Evolutionary conservation across 2,113 vertebrate genomes (phyloP).

Genomic region (Donacobius atricapilla): DNA sequence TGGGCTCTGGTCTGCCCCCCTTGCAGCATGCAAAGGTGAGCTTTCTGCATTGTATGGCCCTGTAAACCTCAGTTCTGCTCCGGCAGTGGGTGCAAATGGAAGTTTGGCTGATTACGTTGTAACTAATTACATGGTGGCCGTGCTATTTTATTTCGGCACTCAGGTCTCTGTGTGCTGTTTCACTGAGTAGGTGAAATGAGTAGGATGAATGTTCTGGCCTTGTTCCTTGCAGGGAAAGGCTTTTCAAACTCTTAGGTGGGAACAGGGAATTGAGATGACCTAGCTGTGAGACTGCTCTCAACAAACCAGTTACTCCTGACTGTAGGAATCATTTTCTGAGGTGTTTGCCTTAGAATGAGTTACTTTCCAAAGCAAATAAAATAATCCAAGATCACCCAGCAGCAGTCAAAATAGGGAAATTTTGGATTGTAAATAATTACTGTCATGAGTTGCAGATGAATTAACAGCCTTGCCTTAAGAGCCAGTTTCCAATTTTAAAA

Average conservation of each 20-base stretch:
- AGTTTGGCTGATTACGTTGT: not conserved
- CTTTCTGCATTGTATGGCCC: not conserved
- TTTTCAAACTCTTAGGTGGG: not conserved
- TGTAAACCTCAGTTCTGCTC: not conserved
- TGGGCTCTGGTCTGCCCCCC: slow-evolving; percentile 76
- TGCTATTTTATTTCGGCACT: not conserved
- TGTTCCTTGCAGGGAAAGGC: not conserved
- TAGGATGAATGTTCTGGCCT: not conserved
- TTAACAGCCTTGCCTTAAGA: not conserved
- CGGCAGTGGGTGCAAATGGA: not conserved
- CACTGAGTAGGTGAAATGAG: not conserved
- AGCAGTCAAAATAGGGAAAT: not conserved
- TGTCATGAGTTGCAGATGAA: not conserved
- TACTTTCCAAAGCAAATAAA: not conserved
- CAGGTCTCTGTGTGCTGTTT: not conserved
- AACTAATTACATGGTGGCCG: not conserved
- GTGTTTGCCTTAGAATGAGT: not conserved
- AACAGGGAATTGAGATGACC: not conserved
- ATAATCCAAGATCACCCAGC: not conserved
- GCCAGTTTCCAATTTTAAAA: not conserved
- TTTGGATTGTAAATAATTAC: not conserved
- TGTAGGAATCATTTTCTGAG: not conserved
- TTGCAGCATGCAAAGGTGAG: slow-evolving; percentile 77
- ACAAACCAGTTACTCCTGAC: not conserved
- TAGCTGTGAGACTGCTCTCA: not conserved